Evolutionary conservation across 2,797 vertebrate species (phyloP).

Genomic region (Ctenosaura bakeri): DNA sequence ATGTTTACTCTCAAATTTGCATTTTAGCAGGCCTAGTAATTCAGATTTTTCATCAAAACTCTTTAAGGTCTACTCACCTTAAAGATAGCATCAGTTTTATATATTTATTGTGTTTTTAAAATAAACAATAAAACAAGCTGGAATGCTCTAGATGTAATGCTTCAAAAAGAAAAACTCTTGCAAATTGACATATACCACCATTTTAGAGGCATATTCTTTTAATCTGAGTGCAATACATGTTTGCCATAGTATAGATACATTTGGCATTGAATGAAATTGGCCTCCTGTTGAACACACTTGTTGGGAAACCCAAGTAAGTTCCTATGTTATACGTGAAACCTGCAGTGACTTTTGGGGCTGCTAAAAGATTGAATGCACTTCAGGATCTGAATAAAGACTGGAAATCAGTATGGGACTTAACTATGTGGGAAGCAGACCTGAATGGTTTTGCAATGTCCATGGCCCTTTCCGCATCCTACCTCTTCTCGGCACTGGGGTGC

Average conservation of each 20-base stretch:
- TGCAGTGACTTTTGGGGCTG: background rate
- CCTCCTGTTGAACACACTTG: background rate
- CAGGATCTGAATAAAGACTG: constrained; percentile 10
- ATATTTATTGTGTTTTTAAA: constrained; percentile 42
- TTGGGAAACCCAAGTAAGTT: background rate
- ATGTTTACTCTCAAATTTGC: constrained; percentile 40
- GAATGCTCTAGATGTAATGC: constrained; percentile 19
- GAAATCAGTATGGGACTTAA: no score
- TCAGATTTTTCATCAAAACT: constrained; percentile 66
- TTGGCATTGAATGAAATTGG: background rate
- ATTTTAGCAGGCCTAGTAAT: constrained; percentile 53
- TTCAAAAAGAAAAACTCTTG: constrained; percentile 1
- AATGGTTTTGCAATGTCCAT: no score
- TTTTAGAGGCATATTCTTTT: background rate
- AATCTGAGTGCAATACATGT: background rate
- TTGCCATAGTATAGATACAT: background rate
- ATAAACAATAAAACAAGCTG: constrained; percentile 29
- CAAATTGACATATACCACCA: background rate
- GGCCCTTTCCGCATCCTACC: no score
- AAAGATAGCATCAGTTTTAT: constrained; percentile 6
- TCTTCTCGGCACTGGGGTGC: no score
- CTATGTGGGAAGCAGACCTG: no score
- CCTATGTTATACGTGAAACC: background rate
- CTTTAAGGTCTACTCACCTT: constrained; percentile 55
- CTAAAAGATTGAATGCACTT: background rate